Evolutionary conservation across 2,113 vertebrate species (phyloP), one percentile per base, ranked within the genome.

Genomic region (Lampris megalopsis): DNA sequence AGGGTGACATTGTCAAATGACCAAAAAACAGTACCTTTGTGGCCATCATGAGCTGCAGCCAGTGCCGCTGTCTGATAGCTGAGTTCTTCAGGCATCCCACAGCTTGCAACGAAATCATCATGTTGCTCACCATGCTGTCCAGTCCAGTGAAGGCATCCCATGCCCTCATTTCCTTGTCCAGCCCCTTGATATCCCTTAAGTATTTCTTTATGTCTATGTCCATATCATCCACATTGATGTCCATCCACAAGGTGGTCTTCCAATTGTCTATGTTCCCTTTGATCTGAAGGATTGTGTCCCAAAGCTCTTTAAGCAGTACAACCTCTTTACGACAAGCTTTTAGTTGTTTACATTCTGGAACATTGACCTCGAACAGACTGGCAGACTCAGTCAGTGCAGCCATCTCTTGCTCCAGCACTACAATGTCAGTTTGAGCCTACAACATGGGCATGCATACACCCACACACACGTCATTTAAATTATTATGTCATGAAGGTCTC

Each of bases 71-170:
- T 2, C 97, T 92, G 2, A 99, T 95, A 72, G 98, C 96, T 0
- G 96, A 94, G 45, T 96, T 99, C 54, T 97, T 97, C 24, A 99
- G 94, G 53, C 98, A 96, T 0, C 95, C 95, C 60, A 99, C 96
- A 0, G 96, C 96, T 68, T 93, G 92, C 50, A 99, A 89, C 10
- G 97, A 97, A 0, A 75, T 92, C 75, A 98, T 82, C 4, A 94
- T 96, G 87, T 98, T 97, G 82, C 94, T 94, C 1, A 99, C 94
- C 0, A 82, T 91, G 70, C 86, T 93, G 81, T 99, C 97, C 84
- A 99, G 89, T 35, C 96, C 95, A 0, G 11, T 68, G 86, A 97
- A 99, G 48, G 96, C 95, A 1, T 98, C 95, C 97, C 98, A 99
- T 0, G 87, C 77, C 41, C 94, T 94, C 80, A 96, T 90, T 57